Conservation (phyloP, 1,140 invertebrate species). For the Lucilia sericata region DNA sequence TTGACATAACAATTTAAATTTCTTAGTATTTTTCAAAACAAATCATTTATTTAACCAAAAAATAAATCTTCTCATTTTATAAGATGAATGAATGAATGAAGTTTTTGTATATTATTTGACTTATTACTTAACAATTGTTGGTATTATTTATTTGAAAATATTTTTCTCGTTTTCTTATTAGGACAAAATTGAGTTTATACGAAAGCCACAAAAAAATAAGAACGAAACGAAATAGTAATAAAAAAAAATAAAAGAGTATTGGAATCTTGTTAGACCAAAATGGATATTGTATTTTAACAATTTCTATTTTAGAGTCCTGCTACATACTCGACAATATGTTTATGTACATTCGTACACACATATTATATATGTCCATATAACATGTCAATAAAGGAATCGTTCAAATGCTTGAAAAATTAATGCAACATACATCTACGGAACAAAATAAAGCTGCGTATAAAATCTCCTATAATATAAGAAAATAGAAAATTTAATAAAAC, state of each 20-base stretch:
- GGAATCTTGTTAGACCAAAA: conserved; percentile 2
- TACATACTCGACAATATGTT: not conserved
- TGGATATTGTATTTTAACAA: conserved; percentile 5
- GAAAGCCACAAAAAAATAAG: not conserved
- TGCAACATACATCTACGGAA: not conserved
- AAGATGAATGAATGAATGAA: not conserved
- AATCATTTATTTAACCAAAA: not conserved
- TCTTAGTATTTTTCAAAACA: not conserved
- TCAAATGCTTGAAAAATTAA: conserved; percentile 17
- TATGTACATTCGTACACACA: not conserved
- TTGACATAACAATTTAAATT: not conserved
- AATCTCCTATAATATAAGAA: not conserved
- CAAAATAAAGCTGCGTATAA: not conserved
- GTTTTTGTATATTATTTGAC: conserved; percentile 18
- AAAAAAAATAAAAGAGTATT: not conserved
- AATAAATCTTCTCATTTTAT: not conserved
- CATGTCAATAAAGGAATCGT: conserved; percentile 20
- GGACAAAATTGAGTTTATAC: not conserved
- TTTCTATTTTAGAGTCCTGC: not conserved
- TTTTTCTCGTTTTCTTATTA: conserved; percentile 17
- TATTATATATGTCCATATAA: not conserved
- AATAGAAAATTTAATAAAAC: not conserved
- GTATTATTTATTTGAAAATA: conserved; percentile 15
- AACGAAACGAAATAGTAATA: no score
- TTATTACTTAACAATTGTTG: conserved; percentile 27